These are phyloP conservation scores for Fregata magnificens DNA, from an alignment of 2,113 vertebrate species.

Conservation along the genomic window DNA sequence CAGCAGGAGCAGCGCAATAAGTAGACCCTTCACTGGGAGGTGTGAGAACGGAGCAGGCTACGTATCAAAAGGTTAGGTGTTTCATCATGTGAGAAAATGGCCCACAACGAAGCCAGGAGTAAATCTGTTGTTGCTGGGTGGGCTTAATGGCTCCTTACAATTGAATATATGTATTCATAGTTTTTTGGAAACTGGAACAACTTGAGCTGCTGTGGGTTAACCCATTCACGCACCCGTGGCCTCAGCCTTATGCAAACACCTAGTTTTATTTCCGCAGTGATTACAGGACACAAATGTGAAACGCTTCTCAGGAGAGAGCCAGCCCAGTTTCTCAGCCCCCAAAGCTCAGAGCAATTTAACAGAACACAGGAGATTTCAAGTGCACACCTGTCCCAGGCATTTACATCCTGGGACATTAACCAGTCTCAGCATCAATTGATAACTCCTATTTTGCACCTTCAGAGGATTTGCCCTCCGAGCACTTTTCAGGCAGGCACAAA, in stretches of 20 bases:
- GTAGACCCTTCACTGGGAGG: background rate
- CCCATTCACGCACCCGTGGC: background rate
- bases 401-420: background rate
- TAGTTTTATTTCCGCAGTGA: background rate
- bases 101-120: background rate
- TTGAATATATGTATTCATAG: background rate
- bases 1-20: background rate
- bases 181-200: background rate
- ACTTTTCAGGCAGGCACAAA: background rate
- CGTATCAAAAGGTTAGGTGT: background rate
- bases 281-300: conserved; percentile 23
- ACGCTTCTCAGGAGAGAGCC: background rate
- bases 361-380: background rate
- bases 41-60: background rate
- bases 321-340: conserved; percentile 5
- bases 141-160: background rate
- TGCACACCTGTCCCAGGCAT: background rate
- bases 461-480: background rate
- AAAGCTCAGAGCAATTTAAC: conserved; percentile 51
- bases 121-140: background rate
- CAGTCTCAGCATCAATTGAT: background rate
- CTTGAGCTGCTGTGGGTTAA: conserved; percentile 15
- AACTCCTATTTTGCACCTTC: background rate
- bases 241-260: background rate
- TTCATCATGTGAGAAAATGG: background rate